Evolutionary conservation across 2,888 invertebrate species (phyloP), one percentile per base, ranked within the genome.

Genomic region (Eudemis profundana): DNA sequence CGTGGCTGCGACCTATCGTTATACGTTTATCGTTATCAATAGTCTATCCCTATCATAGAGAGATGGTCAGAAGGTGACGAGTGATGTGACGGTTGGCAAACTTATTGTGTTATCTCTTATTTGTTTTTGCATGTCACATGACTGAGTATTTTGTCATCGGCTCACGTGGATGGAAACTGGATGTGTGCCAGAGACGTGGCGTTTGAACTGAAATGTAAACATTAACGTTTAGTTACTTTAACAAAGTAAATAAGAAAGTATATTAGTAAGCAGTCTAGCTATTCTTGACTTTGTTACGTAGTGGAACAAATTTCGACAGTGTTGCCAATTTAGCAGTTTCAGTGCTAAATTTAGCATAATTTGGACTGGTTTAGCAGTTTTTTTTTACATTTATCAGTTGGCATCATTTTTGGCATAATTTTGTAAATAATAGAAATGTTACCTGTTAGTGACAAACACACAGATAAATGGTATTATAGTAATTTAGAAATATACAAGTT

Each of bases 151-250:
- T 21, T 23, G 38, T 60, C 38, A 17, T 42, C 61, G 33, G 3
- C 42, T 44, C 53, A 53, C 51, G 44, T 61, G 61, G 21, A 7
- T 21, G 4, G 17, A 17, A 36, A 4, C 23, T 61, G 61, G 61
- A n/a, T 4, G 2, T 4, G 12, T 17, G 51, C 61, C 61, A 61
- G 44, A 17, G 46, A 57, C 17, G 19, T 23, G 44, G 14, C 17
- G 36, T 19, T 51, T n/a, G 27, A 49, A 50, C 36, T 51, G 33
- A 51, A 51, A 51, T 51, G 33, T 33, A 33, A 33, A 33, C 33
- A 51, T 36, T 51, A 27, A 50, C 15, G 50, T 36, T 36, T 21
- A 53, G 61, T 53, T 61, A 53, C 51, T 53, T 53, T 53, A 61
- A 54, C 54, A 14, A 14, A 21, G 54, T 17, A 40, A 42, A 54